phyloP scores from a whole-genome alignment of 2,113 vertebrate species.

The Raja brachyura region DNA sequence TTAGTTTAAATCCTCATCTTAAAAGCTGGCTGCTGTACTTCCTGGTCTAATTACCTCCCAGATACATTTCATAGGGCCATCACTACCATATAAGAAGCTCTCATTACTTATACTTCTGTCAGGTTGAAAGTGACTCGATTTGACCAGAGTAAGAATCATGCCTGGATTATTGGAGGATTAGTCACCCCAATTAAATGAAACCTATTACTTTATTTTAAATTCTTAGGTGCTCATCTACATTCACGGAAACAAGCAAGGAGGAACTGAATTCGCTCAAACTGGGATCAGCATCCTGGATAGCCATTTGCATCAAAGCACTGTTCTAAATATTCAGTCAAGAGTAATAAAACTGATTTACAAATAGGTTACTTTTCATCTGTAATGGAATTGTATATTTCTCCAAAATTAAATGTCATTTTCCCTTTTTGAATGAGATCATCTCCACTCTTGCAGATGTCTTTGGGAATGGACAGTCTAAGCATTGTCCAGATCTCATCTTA shows the following conservation, averaged over 20 bases:
- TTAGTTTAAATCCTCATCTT: too few relatives aligned
- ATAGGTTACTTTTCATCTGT: neutral
- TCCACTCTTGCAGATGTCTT: neutral
- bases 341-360: neutral
- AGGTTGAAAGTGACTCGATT: neutral
- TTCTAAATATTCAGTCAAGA: neutral
- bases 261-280: neutral
- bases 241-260: neutral
- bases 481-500: neutral
- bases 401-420: too few relatives aligned
- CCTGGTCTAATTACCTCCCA: neutral
- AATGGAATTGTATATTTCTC: neutral
- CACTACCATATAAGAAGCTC: neutral
- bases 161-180: neutral
- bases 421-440: constrained; percentile 11
- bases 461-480: neutral
- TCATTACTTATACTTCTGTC: neutral
- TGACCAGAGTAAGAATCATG: neutral
- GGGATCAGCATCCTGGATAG: neutral
- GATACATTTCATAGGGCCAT: neutral
- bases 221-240: neutral
- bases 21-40: too few relatives aligned
- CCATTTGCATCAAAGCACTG: neutral
- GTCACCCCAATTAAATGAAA: neutral
- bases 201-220: neutral